Evolutionary conservation across 2,797 vertebrate genomes (phyloP).

Genomic region (Oreortyx pictus): DNA sequence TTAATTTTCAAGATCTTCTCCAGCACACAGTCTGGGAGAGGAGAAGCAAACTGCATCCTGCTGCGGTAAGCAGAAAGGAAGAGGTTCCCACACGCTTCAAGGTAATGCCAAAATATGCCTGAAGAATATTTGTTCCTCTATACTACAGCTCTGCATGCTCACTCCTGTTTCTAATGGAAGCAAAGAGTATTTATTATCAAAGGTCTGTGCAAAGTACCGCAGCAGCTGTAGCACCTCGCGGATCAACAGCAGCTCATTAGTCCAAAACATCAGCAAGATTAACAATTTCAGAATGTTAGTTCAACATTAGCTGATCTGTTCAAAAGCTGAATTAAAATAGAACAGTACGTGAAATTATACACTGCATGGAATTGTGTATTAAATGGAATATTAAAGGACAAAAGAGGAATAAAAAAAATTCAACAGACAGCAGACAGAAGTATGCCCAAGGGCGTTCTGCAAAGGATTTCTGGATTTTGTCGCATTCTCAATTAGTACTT

Average conservation of each 20-base stretch:
- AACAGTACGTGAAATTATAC: background rate
- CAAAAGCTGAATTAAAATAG: background rate
- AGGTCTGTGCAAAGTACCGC: background rate
- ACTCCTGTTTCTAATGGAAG: background rate
- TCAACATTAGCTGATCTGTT: background rate
- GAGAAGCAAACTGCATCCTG: conserved; percentile 16
- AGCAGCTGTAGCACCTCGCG: background rate
- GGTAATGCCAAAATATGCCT: background rate
- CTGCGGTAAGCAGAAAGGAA: conserved; percentile 3
- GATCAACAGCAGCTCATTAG: background rate
- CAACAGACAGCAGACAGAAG: background rate
- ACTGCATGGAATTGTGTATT: background rate
- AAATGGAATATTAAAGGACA: background rate
- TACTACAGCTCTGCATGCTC: background rate
- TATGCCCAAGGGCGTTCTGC: background rate
- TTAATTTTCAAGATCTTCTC: background rate
- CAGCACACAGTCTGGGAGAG: background rate
- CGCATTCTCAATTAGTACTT: background rate
- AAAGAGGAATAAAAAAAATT: background rate
- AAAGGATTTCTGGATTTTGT: background rate
- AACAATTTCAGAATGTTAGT: background rate
- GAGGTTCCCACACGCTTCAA: background rate
- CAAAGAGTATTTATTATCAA: background rate
- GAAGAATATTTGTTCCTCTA: background rate
- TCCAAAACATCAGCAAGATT: background rate